Conservation (phyloP, 2,113 vertebrate species). For the Tragelaphus buxtoni region DNA sequence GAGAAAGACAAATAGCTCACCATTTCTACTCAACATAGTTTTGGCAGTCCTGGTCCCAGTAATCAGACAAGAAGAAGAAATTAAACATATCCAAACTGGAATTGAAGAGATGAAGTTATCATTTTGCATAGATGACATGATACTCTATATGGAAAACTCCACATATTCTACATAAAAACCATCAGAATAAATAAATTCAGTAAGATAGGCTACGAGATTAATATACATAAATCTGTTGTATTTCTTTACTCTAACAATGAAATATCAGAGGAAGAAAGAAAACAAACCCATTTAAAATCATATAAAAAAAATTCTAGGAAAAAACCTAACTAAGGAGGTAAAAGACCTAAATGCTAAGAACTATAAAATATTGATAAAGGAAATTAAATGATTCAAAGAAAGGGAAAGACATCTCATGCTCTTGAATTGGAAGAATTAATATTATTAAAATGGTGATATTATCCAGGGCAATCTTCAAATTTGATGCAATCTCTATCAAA, state of each 20-base stretch:
- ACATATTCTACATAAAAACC: background rate
- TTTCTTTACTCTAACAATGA: background rate
- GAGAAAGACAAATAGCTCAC: background rate
- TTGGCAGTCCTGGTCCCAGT: background rate
- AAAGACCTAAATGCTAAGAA: background rate
- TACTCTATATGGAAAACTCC: background rate
- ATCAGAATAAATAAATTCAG: background rate
- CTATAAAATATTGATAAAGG: background rate
- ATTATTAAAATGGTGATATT: background rate
- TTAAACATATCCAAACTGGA: background rate
- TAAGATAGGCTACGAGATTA: background rate
- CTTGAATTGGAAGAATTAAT: background rate
- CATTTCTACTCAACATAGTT: background rate
- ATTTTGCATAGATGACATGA: background rate
- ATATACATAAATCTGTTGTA: background rate
- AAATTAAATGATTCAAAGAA: background rate
- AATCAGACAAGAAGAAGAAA: background rate
- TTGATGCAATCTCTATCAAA: background rate
- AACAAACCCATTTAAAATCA: background rate
- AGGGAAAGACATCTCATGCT: background rate
- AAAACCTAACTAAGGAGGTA: background rate
- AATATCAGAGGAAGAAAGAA: background rate
- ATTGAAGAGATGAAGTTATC: background rate
- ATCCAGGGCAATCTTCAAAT: background rate
- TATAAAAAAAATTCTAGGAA: background rate